Evolutionary conservation across 2,888 invertebrate genomes (phyloP).

Genomic region (Parnassius mnemosyne): DNA sequence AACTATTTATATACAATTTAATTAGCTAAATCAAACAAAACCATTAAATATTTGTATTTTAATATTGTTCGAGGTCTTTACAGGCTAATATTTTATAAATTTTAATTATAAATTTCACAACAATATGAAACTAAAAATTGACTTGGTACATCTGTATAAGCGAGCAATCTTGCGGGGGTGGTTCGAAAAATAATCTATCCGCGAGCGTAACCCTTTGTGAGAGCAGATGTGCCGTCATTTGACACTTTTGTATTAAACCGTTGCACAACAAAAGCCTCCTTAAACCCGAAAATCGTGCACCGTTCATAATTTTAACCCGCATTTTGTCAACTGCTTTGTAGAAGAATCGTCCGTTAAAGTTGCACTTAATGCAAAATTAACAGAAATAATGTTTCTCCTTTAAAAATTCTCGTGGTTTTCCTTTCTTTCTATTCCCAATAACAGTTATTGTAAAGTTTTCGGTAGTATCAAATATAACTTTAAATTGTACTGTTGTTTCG

Average conservation of each 20-base stretch:
- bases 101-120: slow-evolving; percentile 5
- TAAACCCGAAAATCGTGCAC: slow-evolving; percentile 77
- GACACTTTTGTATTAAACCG: slow-evolving; percentile 81
- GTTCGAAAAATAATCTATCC: slow-evolving; percentile 79
- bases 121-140: slow-evolving; percentile 33
- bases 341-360: slow-evolving; percentile 37
- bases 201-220: slow-evolving; percentile 75
- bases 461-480: slow-evolving; percentile 20
- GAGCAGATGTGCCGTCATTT: slow-evolving; percentile 80
- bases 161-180: slow-evolving; percentile 77
- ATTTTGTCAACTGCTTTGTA: slow-evolving; percentile 66
- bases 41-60: too few species aligned
- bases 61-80: too few species aligned
- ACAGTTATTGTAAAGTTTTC: slow-evolving; percentile 22
- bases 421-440: slow-evolving; percentile 19
- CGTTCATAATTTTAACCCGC: slow-evolving; percentile 74
- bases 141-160: slow-evolving; percentile 73
- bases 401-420: slow-evolving; percentile 11
- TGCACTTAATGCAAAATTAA: slow-evolving; percentile 28
- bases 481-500: slow-evolving; percentile 24
- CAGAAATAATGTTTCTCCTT: slow-evolving; percentile 20
- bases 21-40: too few species aligned
- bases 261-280: slow-evolving; percentile 80
- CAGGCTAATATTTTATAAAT: neutral
- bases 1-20: too few species aligned